Conservation (phyloP, 2,113 vertebrate species). For the Reinhardtius hippoglossoides region DNA sequence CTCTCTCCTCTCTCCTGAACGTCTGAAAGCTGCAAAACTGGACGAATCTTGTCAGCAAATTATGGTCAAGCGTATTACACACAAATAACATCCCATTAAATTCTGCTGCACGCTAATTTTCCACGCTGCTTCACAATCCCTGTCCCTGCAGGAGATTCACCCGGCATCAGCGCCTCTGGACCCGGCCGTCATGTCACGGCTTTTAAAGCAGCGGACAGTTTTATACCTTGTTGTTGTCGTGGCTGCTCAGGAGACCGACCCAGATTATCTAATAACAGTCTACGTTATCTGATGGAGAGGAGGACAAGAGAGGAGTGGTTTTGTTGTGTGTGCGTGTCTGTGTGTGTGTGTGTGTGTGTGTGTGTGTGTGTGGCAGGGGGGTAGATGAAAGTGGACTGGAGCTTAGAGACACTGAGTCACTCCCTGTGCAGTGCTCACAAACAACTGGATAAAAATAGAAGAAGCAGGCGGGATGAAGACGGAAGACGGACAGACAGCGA, state of each 20-base stretch:
- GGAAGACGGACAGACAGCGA: conserved; percentile 16
- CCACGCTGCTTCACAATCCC: conserved; percentile 27
- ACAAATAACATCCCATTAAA: conserved; percentile 22
- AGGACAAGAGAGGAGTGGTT: conserved; percentile 12
- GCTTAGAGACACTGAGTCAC: conserved; percentile 74
- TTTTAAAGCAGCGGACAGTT: conserved; percentile 6
- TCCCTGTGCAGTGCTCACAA: conserved; percentile 55
- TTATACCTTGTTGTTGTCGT: not conserved
- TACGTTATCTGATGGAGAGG: conserved; percentile 27
- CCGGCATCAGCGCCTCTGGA: not conserved
- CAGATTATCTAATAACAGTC: conserved; percentile 34
- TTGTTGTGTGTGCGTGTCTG: conserved; percentile 10
- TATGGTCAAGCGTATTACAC: conserved; percentile 24
- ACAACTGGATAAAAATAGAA: conserved; percentile 72
- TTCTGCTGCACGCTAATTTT: conserved; percentile 30
- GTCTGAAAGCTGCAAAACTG: not conserved
- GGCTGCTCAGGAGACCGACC: conserved; percentile 21
- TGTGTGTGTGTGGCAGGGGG: conserved; percentile 18
- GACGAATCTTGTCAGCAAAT: not conserved
- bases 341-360: conserved; percentile 2
- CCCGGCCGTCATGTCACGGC: not conserved
- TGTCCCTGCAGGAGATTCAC: not conserved
- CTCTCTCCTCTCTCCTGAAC: not conserved
- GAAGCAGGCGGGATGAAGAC: conserved; percentile 46
- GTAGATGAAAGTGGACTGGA: conserved; percentile 65